A percentile compares a stretch with the other conserved stretches of the same genome.
Evolutionary conservation across 2,797 vertebrate species (phyloP).

Genomic region (Lagorchestes hirsutus): DNA sequence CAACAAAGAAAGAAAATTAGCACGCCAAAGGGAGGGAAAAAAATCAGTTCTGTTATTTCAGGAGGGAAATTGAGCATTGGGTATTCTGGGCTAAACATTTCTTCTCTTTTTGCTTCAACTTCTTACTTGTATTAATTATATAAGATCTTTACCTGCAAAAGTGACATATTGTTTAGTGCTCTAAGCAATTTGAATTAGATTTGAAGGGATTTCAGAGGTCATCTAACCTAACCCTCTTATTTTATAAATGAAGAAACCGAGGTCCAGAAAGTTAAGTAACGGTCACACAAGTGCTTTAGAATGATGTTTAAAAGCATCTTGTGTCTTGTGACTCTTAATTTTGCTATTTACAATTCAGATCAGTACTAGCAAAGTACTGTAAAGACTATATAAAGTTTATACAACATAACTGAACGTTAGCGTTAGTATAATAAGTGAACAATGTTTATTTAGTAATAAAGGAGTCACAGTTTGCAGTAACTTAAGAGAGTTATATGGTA

Average conservation of each 20-base stretch:
- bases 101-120: constrained; percentile 2
- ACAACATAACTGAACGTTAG: background rate
- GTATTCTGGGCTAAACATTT: background rate
- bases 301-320: background rate
- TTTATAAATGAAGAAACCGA: background rate
- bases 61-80: background rate
- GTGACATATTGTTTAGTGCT: constrained; percentile 6
- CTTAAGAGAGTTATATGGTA: background rate
- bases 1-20: constrained; percentile 15
- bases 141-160: background rate
- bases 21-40: constrained; percentile 1
- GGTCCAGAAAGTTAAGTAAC: background rate
- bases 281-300: background rate
- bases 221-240: background rate
- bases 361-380: background rate
- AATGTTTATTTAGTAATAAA: background rate
- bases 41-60: background rate
- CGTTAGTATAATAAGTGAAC: background rate
- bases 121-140: background rate
- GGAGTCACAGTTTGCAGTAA: background rate
- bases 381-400: background rate
- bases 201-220: background rate
- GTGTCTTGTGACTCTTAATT: background rate
- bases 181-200: background rate
- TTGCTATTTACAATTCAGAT: constrained; percentile 18